phyloP scores from a whole-genome alignment of 1,140 invertebrate genomes.

The Drosophila lini region DNA sequence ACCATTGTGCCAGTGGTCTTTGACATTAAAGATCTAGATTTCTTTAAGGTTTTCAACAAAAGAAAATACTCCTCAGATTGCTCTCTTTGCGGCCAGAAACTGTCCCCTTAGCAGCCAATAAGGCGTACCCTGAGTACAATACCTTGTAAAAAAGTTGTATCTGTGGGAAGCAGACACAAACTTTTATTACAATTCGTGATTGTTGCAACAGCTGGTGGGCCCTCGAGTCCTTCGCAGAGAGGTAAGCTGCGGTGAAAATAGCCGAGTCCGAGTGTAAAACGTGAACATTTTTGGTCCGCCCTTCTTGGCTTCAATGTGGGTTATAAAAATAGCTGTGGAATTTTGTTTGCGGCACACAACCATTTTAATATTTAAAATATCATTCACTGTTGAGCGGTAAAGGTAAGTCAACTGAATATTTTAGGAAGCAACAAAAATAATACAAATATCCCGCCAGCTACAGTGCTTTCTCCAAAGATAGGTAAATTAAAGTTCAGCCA shows the following conservation, averaged over 20 bases:
- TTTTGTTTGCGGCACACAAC: conserved; percentile 32
- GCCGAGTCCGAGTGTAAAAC: conserved; percentile 37
- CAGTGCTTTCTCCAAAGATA: not conserved
- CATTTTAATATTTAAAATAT: conserved; percentile 75
- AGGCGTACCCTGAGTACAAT: conserved; percentile 35
- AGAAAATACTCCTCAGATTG: conserved; percentile 11
- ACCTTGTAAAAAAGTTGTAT: conserved; percentile 25
- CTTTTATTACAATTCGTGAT: conserved; percentile 66
- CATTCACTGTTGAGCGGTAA: conserved; percentile 42
- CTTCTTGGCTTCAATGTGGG: conserved; percentile 16
- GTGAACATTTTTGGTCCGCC: conserved; percentile 17
- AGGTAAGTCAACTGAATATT: conserved; percentile 33
- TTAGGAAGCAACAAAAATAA: conserved; percentile 51
- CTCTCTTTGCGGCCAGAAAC: conserved; percentile 22
- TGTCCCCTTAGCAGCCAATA: conserved; percentile 67
- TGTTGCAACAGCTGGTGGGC: conserved; percentile 50
- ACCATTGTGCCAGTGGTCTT: not conserved
- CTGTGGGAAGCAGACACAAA: conserved; percentile 32
- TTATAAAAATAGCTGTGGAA: conserved; percentile 27
- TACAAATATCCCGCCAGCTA: conserved; percentile 1
- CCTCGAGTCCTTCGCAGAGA: conserved; percentile 8
- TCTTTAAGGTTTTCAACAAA: conserved; percentile 5
- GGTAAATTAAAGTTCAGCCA: conserved; percentile 47
- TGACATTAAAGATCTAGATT: not conserved
- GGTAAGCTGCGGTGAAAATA: conserved; percentile 53